A percentile compares a stretch with the other conserved stretches of the same genome.
phyloP scores from a whole-genome alignment of 1,140 invertebrate genomes.

The Ctenoplectra terminalis region DNA sequence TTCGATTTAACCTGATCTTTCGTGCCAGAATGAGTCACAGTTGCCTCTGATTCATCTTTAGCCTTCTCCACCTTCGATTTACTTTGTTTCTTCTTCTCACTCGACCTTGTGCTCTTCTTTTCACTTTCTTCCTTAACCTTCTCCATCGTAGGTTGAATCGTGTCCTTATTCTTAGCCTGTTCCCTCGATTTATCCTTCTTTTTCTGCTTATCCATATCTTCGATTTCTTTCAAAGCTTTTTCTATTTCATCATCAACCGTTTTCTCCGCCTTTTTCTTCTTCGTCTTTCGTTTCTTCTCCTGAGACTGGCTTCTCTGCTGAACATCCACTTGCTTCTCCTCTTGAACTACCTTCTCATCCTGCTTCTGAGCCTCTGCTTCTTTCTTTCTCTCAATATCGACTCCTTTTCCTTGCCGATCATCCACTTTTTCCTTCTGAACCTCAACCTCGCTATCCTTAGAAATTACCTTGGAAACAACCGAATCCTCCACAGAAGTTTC shows the following conservation, averaged over 20 bases:
- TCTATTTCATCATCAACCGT: slow-evolving; percentile 85
- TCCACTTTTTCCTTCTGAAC: slow-evolving; percentile 18
- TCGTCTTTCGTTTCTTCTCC: slow-evolving; percentile 79
- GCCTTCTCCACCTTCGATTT: slow-evolving; percentile 27
- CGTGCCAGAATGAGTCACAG: neutral
- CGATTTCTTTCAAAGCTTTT: slow-evolving; percentile 84
- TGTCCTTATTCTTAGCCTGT: slow-evolving; percentile 42
- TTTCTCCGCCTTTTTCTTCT: slow-evolving; percentile 82
- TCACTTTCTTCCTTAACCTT: slow-evolving; percentile 36
- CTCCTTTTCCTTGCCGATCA: slow-evolving; percentile 25
- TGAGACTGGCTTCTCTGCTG: slow-evolving; percentile 27
- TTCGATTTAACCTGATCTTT: slow-evolving; percentile 64
- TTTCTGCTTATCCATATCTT: slow-evolving; percentile 81
- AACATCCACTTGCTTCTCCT: slow-evolving; percentile 9
- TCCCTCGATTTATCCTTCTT: slow-evolving; percentile 74
- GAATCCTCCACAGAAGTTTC: neutral
- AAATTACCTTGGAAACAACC: no score
- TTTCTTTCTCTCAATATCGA: neutral
- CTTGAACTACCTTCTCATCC: slow-evolving; percentile 5
- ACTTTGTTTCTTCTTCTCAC: slow-evolving; percentile 26
- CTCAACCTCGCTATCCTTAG: neutral
- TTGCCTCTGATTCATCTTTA: slow-evolving; percentile 32
- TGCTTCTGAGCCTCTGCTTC: slow-evolving; percentile 1
- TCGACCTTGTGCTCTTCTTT: slow-evolving; percentile 30
- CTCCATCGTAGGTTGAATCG: neutral